Percentiles rank a stretch among this genome's conserved stretches.
Conservation (phyloP, 2,113 vertebrate species). For the Jaculus jaculus region DNA sequence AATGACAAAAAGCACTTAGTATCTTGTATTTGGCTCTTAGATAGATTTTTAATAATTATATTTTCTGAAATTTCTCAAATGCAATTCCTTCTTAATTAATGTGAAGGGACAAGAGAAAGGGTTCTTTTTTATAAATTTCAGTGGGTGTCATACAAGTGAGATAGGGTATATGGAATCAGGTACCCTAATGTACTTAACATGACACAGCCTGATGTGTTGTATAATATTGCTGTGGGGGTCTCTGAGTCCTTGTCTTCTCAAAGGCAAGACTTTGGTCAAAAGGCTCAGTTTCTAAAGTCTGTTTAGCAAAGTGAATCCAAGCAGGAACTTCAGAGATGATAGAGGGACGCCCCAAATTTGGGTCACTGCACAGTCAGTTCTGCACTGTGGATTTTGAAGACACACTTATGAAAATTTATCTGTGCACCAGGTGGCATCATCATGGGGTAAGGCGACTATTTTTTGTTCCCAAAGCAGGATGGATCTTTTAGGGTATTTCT, state of each 20-base stretch:
- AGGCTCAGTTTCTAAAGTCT: neutral
- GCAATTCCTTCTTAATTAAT: conserved; percentile 5
- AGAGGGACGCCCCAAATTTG: neutral
- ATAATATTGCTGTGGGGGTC: neutral
- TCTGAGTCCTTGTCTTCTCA: neutral
- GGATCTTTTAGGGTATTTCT: neutral
- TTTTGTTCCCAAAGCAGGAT: neutral
- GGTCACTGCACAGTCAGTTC: neutral
- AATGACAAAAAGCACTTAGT: neutral
- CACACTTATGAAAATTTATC: too few species aligned
- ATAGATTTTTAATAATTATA: neutral
- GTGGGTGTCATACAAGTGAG: neutral
- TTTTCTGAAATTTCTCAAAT: neutral
- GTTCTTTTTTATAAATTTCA: neutral
- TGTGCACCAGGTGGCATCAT: too few species aligned
- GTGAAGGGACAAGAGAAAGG: neutral
- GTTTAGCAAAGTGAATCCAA: too few species aligned
- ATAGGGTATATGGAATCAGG: too few species aligned
- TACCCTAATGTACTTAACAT: too few species aligned
- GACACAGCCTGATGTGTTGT: neutral
- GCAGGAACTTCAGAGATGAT: neutral
- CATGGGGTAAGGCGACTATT: neutral
- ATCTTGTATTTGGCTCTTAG: neutral
- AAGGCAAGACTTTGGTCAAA: neutral
- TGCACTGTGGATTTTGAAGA: neutral